Evolutionary conservation across 2,113 vertebrate species (phyloP), one percentile per base, ranked within the genome.

Genomic region (Ctenodactylus gundi): DNA sequence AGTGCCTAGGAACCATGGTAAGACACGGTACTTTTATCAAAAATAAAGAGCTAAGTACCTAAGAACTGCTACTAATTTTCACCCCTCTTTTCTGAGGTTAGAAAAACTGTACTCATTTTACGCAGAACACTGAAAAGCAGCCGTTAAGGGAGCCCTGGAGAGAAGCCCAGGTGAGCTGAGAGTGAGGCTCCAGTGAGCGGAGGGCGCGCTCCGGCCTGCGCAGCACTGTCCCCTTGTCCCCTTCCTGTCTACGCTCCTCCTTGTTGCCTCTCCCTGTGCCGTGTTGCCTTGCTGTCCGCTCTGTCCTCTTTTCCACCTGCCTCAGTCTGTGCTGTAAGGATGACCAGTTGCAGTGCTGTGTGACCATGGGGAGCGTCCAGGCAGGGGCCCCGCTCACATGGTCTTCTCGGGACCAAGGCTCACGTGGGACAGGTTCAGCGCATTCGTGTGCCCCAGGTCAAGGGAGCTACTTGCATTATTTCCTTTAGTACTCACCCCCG

Each of bases 101-200:
- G 95, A 94, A 96, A 95, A 85, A 76, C 12, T 94, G 51, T 94
- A 94, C 95, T 96, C 84, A 23, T 82, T 90, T 95, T 95, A 67
- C 77, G 91, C 93, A 97, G 95, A 97, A 53, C 51, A 78, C 58
- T 92, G 95, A 85, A 75, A 94, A 93, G 82, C 68, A 62, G 93
- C 90, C 73, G 84, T 91, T 95, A 77, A 97, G 96, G 93, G 96
- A 95, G 34, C 81, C 64, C 77, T 83, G 68, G 65, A 68, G 53
- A 77, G 86, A 94, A 78, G 67, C 89, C 23, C 85, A 94, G 95
- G 93, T 97, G 97, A 97, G 95, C 85, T 82, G 67, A 49, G 25
- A 90, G 95, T 10, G 67, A 85, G 94, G 51, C 13, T 31, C 39
- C 2, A 36, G 72, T 41, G 44, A 31, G 27, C 0, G 9, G 41